Conservation (phyloP, 2,888 invertebrate genomes). For the Plemyria rubiginata region DNA sequence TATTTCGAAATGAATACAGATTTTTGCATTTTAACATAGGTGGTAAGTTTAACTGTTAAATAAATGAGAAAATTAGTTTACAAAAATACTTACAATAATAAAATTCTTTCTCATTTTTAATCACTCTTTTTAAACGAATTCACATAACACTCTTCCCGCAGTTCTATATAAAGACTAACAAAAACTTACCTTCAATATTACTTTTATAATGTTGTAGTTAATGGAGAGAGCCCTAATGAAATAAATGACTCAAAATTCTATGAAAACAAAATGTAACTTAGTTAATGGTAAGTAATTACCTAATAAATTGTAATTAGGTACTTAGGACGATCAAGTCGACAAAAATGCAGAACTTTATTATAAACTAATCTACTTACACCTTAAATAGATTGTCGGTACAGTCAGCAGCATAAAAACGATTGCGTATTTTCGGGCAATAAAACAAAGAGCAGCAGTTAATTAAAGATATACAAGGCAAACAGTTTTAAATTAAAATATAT, state of each 20-base stretch:
- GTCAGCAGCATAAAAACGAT: too few relatives aligned
- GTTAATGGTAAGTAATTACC: too few relatives aligned
- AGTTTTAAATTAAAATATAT: background rate
- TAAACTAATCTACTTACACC: too few relatives aligned
- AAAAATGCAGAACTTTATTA: background rate
- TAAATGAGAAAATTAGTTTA: too few relatives aligned
- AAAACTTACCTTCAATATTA: background rate
- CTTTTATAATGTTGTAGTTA: constrained; percentile 23
- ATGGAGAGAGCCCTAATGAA: constrained; percentile 24
- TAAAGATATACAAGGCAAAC: background rate
- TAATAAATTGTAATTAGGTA: background rate
- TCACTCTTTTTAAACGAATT: background rate
- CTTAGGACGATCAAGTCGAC: background rate
- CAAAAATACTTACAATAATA: constrained; percentile 40
- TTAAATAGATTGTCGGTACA: too few relatives aligned
- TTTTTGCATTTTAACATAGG: too few relatives aligned
- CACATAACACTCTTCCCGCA: constrained; percentile 5
- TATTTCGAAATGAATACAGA: too few relatives aligned
- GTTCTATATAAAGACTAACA: constrained; percentile 18
- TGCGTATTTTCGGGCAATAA: too few relatives aligned
- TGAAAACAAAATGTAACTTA: too few relatives aligned
- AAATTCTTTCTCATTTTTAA: constrained; percentile 41
- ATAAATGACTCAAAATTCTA: constrained; percentile 1
- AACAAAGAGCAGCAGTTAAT: background rate
- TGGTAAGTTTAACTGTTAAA: too few relatives aligned